Base-by-base conservation (phyloP, 2,888 invertebrate species). In the Sipunculus nudus region DNA sequence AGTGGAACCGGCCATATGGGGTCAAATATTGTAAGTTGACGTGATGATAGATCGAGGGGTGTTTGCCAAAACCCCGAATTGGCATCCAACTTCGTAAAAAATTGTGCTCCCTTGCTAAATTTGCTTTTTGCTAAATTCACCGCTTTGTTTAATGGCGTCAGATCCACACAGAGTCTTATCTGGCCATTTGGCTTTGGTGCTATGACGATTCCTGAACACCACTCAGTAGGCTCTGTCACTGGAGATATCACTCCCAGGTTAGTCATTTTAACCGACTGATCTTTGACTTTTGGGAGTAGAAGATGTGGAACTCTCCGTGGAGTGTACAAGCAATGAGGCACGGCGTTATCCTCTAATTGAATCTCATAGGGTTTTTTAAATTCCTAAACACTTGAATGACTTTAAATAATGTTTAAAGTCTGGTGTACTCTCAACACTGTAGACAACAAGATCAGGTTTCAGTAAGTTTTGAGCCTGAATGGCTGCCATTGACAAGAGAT, bases 201-300 rank as follows among this genome's bases (percentile, higher is more conserved):
- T 3, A 74, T 68, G 1, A 82, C 80, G 49, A 80, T 75, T 2
- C 74, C 75, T 19, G 75, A 68, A 49, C 77, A 79, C 78, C 78
- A 80, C 0, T 71, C 73, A 3, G 78, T 79, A 4, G 75, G 74
- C 55, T 66, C 62, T 5, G 72, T 66, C 0, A 80, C 74, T 13
- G 68, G 59, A 40, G 68, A 66, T 45, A 80, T 77, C 1, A 79
- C 70, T 1, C 62, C 72, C 41, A 66, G 26, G n/a, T 56, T 39
- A 32, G 56, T 35, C 68, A 79, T 66, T 52, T 55, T 65, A 23
- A 73, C 55, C 28, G 81, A 35, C 62, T 82, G 75, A 21, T 48
- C 16, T 66, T 74, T 71, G 5, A 82, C 58, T 46, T 73, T 69
- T 16, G 70, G 59, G 39, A 73, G 46, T 23, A 78, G 45, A 3